phyloP scores from a whole-genome alignment of 2,888 invertebrate genomes.

The Criorhina ranunculi region DNA sequence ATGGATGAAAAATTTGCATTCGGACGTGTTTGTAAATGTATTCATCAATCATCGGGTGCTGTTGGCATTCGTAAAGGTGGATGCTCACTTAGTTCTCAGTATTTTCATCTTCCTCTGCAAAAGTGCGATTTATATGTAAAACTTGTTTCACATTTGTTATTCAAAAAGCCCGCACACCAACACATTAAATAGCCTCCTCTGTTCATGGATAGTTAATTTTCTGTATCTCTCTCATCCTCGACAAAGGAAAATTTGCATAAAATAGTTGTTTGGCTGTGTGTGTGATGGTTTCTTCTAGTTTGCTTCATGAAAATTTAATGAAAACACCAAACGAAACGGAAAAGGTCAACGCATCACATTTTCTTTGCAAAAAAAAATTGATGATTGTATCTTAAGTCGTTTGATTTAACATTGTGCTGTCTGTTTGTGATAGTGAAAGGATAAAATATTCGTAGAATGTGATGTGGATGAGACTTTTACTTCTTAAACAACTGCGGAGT shows the following conservation, averaged over 20 bases:
- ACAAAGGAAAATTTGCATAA: constrained; percentile 54
- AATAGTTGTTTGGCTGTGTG: constrained; percentile 1
- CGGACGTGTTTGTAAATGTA: constrained; percentile 56
- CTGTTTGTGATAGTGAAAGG: constrained; percentile 22
- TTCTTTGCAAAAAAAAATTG: constrained; percentile 1
- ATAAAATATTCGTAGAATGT: not conserved
- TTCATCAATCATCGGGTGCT: constrained; percentile 62
- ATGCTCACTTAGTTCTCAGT: constrained; percentile 22
- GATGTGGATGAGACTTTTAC: not conserved
- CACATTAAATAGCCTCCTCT: constrained; percentile 37
- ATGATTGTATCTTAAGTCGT: not conserved
- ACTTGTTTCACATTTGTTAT: constrained; percentile 49
- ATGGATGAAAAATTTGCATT: constrained; percentile 26
- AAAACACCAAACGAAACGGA: constrained; percentile 47
- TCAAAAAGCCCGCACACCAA: constrained; percentile 48
- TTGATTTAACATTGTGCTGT: constrained; percentile 2
- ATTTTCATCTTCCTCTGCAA: constrained; percentile 17
- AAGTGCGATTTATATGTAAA: constrained; percentile 42
- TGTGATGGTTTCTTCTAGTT: constrained; percentile 26
- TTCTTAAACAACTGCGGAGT: not conserved
- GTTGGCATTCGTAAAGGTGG: constrained; percentile 42
- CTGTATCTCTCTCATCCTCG: constrained; percentile 54
- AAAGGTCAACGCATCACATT: constrained; percentile 61
- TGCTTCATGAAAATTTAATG: constrained; percentile 44
- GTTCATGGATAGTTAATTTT: constrained; percentile 50